These are phyloP conservation scores for Parelbella ahira DNA, from an alignment of 2,888 invertebrate genomes.

Conservation along the genomic window DNA sequence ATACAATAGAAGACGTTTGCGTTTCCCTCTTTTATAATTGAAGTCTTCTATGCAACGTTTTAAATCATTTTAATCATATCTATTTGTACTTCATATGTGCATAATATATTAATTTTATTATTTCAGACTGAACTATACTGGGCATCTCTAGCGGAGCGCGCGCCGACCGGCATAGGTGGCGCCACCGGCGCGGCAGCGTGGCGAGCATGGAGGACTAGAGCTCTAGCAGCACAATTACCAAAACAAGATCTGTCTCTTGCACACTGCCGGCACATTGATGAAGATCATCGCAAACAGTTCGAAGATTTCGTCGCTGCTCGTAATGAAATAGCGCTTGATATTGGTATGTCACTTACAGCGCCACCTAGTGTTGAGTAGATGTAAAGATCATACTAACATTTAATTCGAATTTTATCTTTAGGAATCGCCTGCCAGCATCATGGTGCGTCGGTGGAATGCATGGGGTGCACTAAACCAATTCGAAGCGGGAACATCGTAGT, in stretches of 20 bases:
- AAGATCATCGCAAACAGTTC: constrained; percentile 88
- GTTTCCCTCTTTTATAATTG: no score
- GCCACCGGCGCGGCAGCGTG: constrained; percentile 64
- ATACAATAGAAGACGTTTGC: no score
- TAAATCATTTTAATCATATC: no score
- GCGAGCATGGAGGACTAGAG: constrained; percentile 68
- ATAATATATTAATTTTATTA: no score
- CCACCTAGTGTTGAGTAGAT: constrained; percentile 44
- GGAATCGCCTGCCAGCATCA: constrained; percentile 83
- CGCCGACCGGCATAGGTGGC: constrained; percentile 73
- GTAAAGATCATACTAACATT: constrained; percentile 23
- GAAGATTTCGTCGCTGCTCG: constrained; percentile 96
- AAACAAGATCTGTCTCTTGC: constrained; percentile 95
- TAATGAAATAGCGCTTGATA: constrained; percentile 97
- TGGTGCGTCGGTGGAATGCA: constrained; percentile 84
- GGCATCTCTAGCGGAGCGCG: constrained; percentile 87
- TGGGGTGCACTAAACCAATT: constrained; percentile 89
- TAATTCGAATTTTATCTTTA: constrained; percentile 40
- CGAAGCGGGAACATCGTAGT: constrained; percentile 91
- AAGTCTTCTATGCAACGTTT: no score
- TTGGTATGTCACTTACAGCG: constrained; percentile 80
- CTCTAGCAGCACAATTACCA: constrained; percentile 93
- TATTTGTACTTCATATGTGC: no score
- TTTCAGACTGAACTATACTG: constrained; percentile 95
- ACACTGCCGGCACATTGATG: constrained; percentile 92